A percentile compares a stretch with the other conserved stretches of the same genome.
Evolutionary conservation across 2,113 vertebrate genomes (phyloP).

Genomic region (Anguilla rostrata): DNA sequence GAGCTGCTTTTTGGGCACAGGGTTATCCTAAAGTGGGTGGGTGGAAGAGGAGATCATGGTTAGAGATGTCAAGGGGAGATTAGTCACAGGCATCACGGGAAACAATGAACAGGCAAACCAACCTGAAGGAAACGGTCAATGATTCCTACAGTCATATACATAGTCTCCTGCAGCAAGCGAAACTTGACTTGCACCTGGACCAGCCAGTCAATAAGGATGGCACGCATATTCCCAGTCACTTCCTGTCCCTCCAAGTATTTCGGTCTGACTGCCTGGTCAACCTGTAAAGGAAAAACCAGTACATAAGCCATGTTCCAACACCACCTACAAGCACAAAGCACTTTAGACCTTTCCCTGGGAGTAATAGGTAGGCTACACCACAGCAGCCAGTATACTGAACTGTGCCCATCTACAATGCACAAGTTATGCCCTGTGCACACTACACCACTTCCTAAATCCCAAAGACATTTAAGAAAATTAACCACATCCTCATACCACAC

Average conservation of each 20-base stretch:
- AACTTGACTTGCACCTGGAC: constrained; percentile 81
- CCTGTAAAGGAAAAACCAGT: constrained; percentile 48
- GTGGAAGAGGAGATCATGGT: not conserved
- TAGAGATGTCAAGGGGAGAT: not conserved
- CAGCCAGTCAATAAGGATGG: constrained; percentile 86
- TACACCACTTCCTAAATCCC: too few relatives aligned
- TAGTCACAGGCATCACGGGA: too few relatives aligned
- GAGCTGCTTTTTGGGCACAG: constrained; percentile 74
- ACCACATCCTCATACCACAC: too few relatives aligned
- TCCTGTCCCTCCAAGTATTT: constrained; percentile 73
- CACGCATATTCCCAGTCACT: constrained; percentile 79
- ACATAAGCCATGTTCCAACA: not conserved
- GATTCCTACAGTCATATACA: constrained; percentile 84
- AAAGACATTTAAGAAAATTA: too few relatives aligned
- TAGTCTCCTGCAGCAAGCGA: constrained; percentile 78
- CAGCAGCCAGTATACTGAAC: too few relatives aligned
- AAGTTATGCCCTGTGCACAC: too few relatives aligned
- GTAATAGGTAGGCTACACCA: too few relatives aligned
- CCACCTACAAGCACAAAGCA: not conserved
- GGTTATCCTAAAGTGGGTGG: constrained; percentile 61
- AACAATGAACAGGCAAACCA: not conserved
- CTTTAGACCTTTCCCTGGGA: too few relatives aligned
- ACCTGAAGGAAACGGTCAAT: constrained; percentile 87
- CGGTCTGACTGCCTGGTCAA: constrained; percentile 67
- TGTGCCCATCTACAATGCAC: too few relatives aligned